Conservation (phyloP, 2,113 vertebrate genomes). For the Elaphurus davidianus region DNA sequence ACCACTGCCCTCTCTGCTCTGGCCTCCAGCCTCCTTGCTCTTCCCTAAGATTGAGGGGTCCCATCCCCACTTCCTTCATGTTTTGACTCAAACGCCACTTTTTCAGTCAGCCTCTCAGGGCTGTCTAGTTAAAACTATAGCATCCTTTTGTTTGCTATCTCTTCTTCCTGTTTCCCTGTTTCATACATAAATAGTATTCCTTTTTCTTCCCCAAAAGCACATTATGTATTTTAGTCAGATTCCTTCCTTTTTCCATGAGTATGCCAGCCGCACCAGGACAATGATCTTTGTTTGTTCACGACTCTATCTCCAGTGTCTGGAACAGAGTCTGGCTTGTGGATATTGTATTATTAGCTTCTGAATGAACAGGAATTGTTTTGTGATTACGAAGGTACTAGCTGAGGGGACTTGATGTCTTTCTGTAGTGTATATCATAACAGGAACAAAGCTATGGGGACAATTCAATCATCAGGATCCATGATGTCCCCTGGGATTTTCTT, state of each 20-base stretch:
- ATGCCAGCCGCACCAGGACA: rapidly evolving
- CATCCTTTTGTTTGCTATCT: neutral
- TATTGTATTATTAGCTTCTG: neutral
- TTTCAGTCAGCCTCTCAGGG: neutral
- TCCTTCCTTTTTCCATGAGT: neutral
- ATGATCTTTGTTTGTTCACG: neutral
- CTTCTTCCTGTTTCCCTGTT: neutral
- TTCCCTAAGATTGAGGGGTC: neutral
- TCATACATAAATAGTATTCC: neutral
- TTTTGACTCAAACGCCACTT: neutral
- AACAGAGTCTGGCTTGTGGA: neutral
- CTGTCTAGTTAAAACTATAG: neutral
- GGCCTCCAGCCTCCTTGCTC: neutral
- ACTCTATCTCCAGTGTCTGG: neutral
- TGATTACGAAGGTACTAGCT: neutral
- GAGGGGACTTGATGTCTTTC: neutral
- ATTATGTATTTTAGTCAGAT: neutral
- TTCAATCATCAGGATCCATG: too few species aligned
- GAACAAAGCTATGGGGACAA: neutral
- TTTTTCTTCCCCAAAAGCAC: rapidly evolving
- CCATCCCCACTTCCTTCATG: neutral
- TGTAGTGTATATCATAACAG: too few species aligned
- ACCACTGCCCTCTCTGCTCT: neutral
- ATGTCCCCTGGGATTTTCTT: neutral
- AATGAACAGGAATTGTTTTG: neutral